Percentiles rank a stretch among this genome's conserved stretches.
phyloP scores from a whole-genome alignment of 1,140 invertebrate species.

The Teleopsis dalmanni region DNA sequence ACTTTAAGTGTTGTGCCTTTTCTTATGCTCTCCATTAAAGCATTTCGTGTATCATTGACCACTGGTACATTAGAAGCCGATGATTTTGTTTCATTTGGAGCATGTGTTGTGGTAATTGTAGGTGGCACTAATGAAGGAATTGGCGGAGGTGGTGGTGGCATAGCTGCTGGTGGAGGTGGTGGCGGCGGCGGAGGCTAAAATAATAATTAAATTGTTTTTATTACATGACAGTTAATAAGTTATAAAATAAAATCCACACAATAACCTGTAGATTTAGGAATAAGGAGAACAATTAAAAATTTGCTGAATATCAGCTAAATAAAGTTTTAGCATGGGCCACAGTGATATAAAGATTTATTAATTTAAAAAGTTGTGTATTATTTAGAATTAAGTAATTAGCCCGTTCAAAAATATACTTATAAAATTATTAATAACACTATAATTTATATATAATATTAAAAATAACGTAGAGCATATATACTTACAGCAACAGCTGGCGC shows the following conservation, averaged over 20 bases:
- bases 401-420: too few species aligned
- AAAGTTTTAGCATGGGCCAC: too few species aligned
- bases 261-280: too few species aligned
- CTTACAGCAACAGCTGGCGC: conserved; percentile 36
- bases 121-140: conserved; percentile 32
- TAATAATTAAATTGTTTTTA: neutral
- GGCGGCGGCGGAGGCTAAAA: conserved; percentile 21
- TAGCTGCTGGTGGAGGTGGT: conserved; percentile 30
- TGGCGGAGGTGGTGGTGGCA: conserved; percentile 37
- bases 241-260: too few species aligned
- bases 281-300: neutral
- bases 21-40: conserved; percentile 72
- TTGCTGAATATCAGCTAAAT: neutral
- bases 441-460: too few species aligned
- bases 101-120: conserved; percentile 30
- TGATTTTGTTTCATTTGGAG: conserved; percentile 21
- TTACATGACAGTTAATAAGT: neutral
- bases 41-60: conserved; percentile 51
- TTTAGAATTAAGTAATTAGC: too few species aligned
- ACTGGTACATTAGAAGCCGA: conserved; percentile 18
- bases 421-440: too few species aligned
- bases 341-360: too few species aligned
- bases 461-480: neutral
- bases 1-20: conserved; percentile 59
- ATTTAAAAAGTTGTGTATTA: too few species aligned